Percentiles rank a stretch among this genome's conserved stretches.
These are phyloP conservation scores for Trichomalopsis sarcophagae DNA, from an alignment of 1,140 invertebrate species.

Conservation along the genomic window DNA sequence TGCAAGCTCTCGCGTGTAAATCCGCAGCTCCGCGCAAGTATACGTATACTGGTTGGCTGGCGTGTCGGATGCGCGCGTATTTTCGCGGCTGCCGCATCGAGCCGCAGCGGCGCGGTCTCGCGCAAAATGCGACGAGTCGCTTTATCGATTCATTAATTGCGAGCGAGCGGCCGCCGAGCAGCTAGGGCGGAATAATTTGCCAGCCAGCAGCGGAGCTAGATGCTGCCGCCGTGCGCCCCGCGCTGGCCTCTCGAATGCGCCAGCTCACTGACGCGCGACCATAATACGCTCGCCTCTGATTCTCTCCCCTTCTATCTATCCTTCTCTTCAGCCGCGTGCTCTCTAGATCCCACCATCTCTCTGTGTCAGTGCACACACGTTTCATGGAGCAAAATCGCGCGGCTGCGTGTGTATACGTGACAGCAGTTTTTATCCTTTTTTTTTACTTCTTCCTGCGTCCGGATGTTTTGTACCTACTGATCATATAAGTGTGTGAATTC, in stretches of 20 bases:
- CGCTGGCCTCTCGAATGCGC: neutral
- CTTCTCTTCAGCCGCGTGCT: no score
- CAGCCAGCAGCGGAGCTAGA: neutral
- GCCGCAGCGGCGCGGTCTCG: neutral
- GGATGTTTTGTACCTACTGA: no score
- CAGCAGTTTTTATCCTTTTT: no score
- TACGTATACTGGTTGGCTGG: neutral
- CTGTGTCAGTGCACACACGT: no score
- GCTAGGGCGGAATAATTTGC: slow-evolving; percentile 26
- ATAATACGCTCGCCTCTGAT: no score
- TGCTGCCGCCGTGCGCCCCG: neutral
- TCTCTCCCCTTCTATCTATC: no score
- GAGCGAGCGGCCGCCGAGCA: neutral
- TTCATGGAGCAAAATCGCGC: no score
- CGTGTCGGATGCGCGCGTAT: neutral
- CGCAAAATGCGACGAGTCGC: slow-evolving; percentile 21
- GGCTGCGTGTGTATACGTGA: no score
- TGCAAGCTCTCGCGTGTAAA: slow-evolving; percentile 1
- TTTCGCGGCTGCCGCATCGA: neutral
- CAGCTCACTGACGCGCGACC: no score
- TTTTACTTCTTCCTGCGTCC: no score
- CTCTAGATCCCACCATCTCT: no score
- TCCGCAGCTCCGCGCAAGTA: neutral
- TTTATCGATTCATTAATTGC: slow-evolving; percentile 36
- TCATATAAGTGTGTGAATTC: no score